Conservation (phyloP, 1,140 invertebrate species). For the Periplaneta americana region DNA sequence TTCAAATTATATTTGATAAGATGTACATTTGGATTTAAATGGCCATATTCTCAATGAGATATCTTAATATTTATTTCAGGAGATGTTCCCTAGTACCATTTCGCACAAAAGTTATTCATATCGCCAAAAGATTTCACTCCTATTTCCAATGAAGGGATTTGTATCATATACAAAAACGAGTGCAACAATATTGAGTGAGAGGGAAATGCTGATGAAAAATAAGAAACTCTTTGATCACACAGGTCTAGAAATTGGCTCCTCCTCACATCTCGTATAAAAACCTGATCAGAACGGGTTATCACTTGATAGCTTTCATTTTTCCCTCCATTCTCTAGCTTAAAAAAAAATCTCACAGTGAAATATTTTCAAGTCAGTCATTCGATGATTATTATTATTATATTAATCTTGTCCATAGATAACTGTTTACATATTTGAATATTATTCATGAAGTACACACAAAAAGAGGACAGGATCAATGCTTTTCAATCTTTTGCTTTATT, state of each 20-base stretch:
- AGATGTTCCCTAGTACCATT: no score
- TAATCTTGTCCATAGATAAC: neutral
- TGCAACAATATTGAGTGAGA: neutral
- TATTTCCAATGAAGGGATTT: neutral
- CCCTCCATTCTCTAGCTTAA: neutral
- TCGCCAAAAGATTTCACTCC: neutral
- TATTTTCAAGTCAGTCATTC: neutral
- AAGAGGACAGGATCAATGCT: neutral
- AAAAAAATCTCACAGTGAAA: neutral
- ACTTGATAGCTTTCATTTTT: neutral
- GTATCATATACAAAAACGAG: neutral
- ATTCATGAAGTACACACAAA: neutral
- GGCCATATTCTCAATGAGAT: no score
- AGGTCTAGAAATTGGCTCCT: neutral
- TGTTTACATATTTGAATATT: neutral
- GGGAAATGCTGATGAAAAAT: neutral
- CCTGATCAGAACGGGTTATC: neutral
- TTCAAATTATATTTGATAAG: no score
- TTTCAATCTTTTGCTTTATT: neutral
- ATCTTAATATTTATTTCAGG: no score
- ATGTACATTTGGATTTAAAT: no score
- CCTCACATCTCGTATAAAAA: neutral
- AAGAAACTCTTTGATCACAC: neutral
- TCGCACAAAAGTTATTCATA: neutral
- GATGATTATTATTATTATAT: neutral